Conservation (phyloP, 2,797 vertebrate species). For the Rhinatrema bivittatum region DNA sequence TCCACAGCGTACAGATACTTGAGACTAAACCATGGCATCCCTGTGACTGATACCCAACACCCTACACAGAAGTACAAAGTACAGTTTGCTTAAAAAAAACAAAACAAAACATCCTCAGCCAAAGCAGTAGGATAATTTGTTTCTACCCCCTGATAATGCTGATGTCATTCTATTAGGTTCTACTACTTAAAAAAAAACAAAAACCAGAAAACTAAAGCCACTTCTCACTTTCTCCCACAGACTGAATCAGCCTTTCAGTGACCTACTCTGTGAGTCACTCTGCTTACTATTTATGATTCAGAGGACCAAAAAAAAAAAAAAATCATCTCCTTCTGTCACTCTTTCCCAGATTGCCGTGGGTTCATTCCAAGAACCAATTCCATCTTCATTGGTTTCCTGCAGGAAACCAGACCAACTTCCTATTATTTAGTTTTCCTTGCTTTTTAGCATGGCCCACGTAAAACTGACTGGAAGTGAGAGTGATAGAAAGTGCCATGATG, state of each 20-base stretch:
- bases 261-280: slow-evolving; percentile 57
- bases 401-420: slow-evolving; percentile 70
- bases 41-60: too few relatives aligned
- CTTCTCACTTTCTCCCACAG: slow-evolving; percentile 48
- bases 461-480: slow-evolving; percentile 58
- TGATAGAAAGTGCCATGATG: slow-evolving; percentile 46
- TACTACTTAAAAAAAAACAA: slow-evolving; percentile 44
- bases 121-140: slow-evolving; percentile 43
- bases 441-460: slow-evolving; percentile 54
- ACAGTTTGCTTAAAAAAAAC: too few relatives aligned
- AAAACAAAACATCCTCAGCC: too few relatives aligned
- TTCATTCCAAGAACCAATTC: slow-evolving; percentile 66
- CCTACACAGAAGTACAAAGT: background rate
- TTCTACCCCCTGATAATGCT: slow-evolving; percentile 30
- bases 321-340: slow-evolving; percentile 52
- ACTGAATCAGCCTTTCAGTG: slow-evolving; percentile 50
- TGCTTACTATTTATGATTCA: slow-evolving; percentile 59
- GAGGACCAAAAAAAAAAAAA: too few relatives aligned
- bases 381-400: slow-evolving; percentile 64
- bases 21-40: too few relatives aligned
- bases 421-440: slow-evolving; percentile 70
- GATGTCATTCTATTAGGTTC: slow-evolving; percentile 34
- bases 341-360: slow-evolving; percentile 57
- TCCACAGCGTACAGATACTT: background rate
- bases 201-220: slow-evolving; percentile 34